phyloP scores from a whole-genome alignment of 2,113 vertebrate species.

The Macquaria australasica region DNA sequence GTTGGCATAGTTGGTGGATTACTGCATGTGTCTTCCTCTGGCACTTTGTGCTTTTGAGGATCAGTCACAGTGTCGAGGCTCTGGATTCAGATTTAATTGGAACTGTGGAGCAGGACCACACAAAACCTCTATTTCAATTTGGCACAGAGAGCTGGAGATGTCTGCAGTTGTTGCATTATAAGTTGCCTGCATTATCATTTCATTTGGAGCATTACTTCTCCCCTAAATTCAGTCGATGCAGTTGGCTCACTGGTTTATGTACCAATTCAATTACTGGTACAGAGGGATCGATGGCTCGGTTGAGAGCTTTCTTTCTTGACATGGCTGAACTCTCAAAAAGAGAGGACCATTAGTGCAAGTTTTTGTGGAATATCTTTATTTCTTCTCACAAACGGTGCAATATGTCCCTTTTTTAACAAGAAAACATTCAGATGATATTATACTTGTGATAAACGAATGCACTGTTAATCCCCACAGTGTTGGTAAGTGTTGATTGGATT shows the following conservation, averaged over 20 bases:
- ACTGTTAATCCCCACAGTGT: not conserved
- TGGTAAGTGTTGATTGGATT: slow-evolving; percentile 36
- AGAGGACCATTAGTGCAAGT: not conserved
- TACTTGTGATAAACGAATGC: slow-evolving; percentile 6
- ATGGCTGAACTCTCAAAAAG: not conserved
- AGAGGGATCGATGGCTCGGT: slow-evolving; percentile 4
- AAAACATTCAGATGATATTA: slow-evolving; percentile 1
- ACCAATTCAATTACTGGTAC: slow-evolving; percentile 49
- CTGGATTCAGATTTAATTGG: slow-evolving; percentile 51
- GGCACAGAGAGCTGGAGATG: slow-evolving; percentile 13
- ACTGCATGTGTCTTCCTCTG: slow-evolving; percentile 35
- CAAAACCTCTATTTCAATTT: slow-evolving; percentile 45
- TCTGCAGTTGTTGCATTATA: slow-evolving; percentile 16
- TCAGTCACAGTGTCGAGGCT: slow-evolving; percentile 28
- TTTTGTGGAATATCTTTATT: not conserved
- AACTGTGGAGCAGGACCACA: slow-evolving; percentile 16
- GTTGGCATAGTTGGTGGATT: slow-evolving; percentile 3
- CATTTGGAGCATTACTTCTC: slow-evolving; percentile 18
- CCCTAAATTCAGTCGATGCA: slow-evolving; percentile 24
- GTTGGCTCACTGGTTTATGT: slow-evolving; percentile 25
- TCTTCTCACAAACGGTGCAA: not conserved
- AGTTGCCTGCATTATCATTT: slow-evolving; percentile 28
- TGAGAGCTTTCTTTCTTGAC: slow-evolving; percentile 12
- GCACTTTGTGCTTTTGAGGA: slow-evolving; percentile 34
- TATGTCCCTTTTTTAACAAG: not conserved